phyloP scores from a whole-genome alignment of 2,797 vertebrate genomes.

The Allobates femoralis region DNA sequence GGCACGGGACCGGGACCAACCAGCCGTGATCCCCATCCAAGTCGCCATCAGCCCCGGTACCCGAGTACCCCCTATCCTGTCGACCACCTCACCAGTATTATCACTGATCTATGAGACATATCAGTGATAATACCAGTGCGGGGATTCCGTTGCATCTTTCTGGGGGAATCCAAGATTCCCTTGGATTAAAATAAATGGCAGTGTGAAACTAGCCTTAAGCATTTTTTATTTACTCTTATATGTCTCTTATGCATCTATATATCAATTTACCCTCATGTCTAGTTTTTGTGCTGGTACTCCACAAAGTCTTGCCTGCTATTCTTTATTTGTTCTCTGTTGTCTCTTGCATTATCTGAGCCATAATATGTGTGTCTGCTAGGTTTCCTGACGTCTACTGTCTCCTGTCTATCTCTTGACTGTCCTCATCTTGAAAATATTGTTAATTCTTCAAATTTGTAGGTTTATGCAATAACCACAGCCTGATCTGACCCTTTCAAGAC shows the following conservation, averaged over 20 bases:
- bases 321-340: not conserved
- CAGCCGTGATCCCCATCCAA: too few species aligned
- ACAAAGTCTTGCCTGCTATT: not conserved
- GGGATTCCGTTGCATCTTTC: too few species aligned
- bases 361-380: not conserved
- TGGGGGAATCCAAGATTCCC: too few species aligned
- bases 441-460: not conserved
- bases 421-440: not conserved
- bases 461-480: not conserved
- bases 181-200: too few species aligned
- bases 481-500: not conserved
- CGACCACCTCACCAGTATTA: too few species aligned
- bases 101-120: too few species aligned
- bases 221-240: too few species aligned
- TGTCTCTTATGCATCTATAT: not conserved
- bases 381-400: not conserved
- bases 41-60: too few species aligned
- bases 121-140: too few species aligned
- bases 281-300: not conserved
- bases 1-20: too few species aligned
- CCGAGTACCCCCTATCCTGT: too few species aligned
- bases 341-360: not conserved
- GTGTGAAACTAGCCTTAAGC: too few species aligned
- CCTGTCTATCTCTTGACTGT: not conserved
- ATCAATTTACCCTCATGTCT: not conserved